A percentile compares a stretch with the other conserved stretches of the same genome.
Evolutionary conservation across 2,888 invertebrate genomes (phyloP).

Genomic region (Ommatoiulus sabulosus): DNA sequence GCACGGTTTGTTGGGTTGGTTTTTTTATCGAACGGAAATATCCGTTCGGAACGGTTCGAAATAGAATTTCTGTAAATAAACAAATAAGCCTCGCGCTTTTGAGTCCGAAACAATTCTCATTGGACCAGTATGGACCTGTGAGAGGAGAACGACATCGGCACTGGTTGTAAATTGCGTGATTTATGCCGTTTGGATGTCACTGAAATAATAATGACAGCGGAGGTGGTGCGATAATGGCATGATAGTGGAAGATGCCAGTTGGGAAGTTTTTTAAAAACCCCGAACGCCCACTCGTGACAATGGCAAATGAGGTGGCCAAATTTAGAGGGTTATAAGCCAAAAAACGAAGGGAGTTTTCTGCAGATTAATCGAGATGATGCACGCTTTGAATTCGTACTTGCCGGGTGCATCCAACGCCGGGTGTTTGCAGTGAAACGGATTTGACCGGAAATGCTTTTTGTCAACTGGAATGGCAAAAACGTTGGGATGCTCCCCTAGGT

Average conservation of each 20-base stretch:
- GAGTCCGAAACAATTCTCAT: not conserved
- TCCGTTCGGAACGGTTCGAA: not conserved
- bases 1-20: not conserved
- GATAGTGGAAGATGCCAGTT: not conserved
- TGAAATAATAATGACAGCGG: no score
- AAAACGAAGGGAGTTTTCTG: no score
- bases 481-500: no score
- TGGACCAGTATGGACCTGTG: not conserved
- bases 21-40: not conserved
- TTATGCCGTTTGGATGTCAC: not conserved
- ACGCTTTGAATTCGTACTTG: no score
- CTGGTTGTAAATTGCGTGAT: not conserved
- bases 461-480: no score
- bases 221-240: not conserved
- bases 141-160: not conserved
- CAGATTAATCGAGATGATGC: no score
- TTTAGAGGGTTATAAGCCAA: no score
- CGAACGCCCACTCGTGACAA: not conserved
- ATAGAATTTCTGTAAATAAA: slow-evolving; percentile 28
- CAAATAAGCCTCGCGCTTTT: not conserved
- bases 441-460: no score
- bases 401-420: no score
- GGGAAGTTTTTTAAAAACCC: not conserved
- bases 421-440: no score
- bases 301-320: not conserved